phyloP scores from a whole-genome alignment of 2,113 vertebrate species.

The Lepus europaeus region DNA sequence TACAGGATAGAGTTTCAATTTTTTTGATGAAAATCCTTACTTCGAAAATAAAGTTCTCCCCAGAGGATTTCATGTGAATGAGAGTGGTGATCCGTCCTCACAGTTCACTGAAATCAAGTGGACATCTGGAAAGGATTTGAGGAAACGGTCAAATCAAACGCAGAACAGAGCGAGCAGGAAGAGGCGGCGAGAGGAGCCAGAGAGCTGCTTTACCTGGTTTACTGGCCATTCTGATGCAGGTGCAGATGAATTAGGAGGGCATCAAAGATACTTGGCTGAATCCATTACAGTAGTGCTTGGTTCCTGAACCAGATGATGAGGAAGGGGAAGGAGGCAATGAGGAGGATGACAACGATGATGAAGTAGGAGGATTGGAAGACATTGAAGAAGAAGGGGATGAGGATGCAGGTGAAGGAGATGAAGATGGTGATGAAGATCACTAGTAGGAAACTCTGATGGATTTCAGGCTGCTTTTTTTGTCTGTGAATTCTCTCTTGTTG shows the following conservation, averaged over 20 bases:
- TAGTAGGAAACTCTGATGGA: conserved; percentile 91
- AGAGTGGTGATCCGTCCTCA: conserved; percentile 98
- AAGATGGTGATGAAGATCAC: conserved; percentile 98
- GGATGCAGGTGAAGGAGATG: conserved; percentile 97
- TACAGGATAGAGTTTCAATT: conserved; percentile 99
- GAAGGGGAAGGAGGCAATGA: conserved; percentile 95
- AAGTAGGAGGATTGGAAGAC: conserved; percentile 97
- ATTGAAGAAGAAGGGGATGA: conserved; percentile 99
- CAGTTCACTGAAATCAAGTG: conserved; percentile 99
- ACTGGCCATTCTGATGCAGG: conserved; percentile 98
- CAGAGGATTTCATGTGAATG: conserved; percentile 99
- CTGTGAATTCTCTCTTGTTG: conserved; percentile 90
- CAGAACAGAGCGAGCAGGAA: conserved; percentile 98
- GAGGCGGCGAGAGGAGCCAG: conserved; percentile 98
- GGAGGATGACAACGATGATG: conserved; percentile 98
- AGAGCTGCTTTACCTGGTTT: conserved; percentile 99
- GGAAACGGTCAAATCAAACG: conserved; percentile 97
- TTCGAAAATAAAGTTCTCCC: conserved; percentile 99
- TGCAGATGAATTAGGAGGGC: conserved; percentile 96
- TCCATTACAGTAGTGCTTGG: conserved; percentile 98
- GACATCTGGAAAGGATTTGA: conserved; percentile 99
- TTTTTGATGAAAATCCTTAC: conserved; percentile 99
- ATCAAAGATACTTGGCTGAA: conserved; percentile 99
- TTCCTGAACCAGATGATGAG: conserved; percentile 99
- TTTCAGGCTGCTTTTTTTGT: conserved; percentile 85